Percentiles rank a stretch among this genome's conserved stretches.
These are phyloP conservation scores for Calidris pygmaea DNA, from an alignment of 2,113 vertebrate species.

Conservation along the genomic window DNA sequence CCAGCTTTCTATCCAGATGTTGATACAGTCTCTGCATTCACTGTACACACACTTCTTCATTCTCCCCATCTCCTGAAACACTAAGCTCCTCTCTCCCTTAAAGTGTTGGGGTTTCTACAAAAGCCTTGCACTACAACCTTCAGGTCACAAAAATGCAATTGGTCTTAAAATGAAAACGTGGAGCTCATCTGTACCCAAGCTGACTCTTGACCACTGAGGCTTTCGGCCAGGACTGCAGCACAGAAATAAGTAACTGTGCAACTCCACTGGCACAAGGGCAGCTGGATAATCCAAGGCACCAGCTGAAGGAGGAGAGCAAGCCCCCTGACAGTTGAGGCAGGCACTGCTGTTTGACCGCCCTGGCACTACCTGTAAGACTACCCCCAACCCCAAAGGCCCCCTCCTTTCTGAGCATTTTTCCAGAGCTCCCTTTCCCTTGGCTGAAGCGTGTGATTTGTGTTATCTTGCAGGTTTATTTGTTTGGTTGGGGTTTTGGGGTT, in stretches of 20 bases:
- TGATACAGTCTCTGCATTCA: not conserved
- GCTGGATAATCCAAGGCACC: not conserved
- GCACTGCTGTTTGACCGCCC: not conserved
- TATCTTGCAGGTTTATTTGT: not conserved
- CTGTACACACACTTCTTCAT: not conserved
- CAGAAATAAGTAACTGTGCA: not conserved
- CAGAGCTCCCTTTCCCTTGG: not conserved
- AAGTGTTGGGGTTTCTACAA: not conserved
- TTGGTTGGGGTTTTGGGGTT: no score
- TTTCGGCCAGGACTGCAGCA: not conserved
- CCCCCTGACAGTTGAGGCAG: not conserved
- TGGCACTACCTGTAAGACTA: not conserved
- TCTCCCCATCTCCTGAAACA: not conserved
- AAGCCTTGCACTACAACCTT: not conserved
- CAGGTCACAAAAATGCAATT: not conserved
- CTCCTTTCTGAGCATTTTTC: not conserved
- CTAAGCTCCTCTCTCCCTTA: not conserved
- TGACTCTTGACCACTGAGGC: not conserved
- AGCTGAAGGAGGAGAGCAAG: not conserved
- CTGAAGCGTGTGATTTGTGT: not conserved
- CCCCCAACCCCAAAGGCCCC: not conserved
- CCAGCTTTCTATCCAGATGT: not conserved
- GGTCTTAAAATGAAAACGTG: not conserved
- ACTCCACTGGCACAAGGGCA: not conserved
- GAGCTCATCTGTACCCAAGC: not conserved